Percentiles rank a stretch among this genome's conserved stretches.
Conservation (phyloP, 2,113 vertebrate genomes). For the Pollachius pollachius region DNA sequence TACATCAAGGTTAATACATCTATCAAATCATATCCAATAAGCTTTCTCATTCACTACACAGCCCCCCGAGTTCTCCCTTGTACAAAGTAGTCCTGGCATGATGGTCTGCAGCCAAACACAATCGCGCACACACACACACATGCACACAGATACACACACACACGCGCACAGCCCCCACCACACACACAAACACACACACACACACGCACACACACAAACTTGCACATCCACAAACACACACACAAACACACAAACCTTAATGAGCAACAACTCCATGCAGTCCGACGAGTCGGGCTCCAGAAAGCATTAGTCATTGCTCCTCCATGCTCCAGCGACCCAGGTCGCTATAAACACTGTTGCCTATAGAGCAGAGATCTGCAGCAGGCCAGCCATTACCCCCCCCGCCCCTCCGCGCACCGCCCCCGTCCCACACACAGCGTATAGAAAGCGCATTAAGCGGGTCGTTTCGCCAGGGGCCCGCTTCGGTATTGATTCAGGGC, state of each 20-base stretch:
- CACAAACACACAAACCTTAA: too few relatives aligned
- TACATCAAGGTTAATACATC: too few relatives aligned
- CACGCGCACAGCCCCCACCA: not conserved
- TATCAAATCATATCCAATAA: too few relatives aligned
- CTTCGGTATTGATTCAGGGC: conserved; percentile 57
- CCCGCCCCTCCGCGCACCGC: conserved; percentile 32
- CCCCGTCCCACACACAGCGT: conserved; percentile 24
- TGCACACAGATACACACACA: not conserved
- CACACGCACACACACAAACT: too few relatives aligned
- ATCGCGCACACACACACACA: not conserved
- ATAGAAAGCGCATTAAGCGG: conserved; percentile 38
- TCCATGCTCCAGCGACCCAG: too few relatives aligned
- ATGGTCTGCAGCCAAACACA: not conserved
- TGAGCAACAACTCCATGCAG: too few relatives aligned
- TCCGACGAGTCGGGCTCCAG: too few relatives aligned
- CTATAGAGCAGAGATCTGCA: not conserved
- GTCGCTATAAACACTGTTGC: conserved; percentile 21
- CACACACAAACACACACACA: too few relatives aligned
- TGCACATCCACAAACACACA: too few relatives aligned
- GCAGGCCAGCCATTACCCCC: conserved; percentile 14
- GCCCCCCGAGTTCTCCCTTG: too few relatives aligned
- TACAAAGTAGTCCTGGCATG: not conserved
- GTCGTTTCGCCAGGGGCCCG: conserved; percentile 17
- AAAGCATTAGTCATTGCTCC: too few relatives aligned
- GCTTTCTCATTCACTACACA: too few relatives aligned